phyloP scores from a whole-genome alignment of 2,888 invertebrate genomes.

The Plemyria rubiginata region DNA sequence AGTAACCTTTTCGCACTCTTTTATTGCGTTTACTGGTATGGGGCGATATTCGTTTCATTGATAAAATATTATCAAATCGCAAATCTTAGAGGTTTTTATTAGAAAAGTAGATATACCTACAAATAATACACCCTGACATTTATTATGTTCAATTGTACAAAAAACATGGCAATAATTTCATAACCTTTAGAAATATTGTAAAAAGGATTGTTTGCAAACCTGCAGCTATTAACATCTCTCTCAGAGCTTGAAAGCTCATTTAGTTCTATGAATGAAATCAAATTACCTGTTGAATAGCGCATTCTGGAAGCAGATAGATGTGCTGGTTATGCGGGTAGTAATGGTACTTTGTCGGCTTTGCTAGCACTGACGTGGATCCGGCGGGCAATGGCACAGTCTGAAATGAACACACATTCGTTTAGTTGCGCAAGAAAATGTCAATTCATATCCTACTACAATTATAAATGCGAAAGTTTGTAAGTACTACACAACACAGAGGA shows the following conservation, averaged over 20 bases:
- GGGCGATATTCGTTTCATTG: no score
- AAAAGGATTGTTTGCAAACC: neutral
- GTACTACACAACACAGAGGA: no score
- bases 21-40: neutral
- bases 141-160: no score
- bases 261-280: slow-evolving; percentile 37
- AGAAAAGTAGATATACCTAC: no score
- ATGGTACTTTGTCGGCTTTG: slow-evolving; percentile 96
- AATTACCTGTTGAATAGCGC: slow-evolving; percentile 94
- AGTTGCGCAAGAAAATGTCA: neutral
- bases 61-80: no score
- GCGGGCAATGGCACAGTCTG: slow-evolving; percentile 89
- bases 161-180: no score
- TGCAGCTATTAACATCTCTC: neutral
- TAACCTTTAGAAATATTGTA: no score
- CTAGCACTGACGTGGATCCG: slow-evolving; percentile 88
- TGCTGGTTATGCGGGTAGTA: slow-evolving; percentile 97
- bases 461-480: no score
- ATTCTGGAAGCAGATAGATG: slow-evolving; percentile 95
- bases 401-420: slow-evolving; percentile 26
- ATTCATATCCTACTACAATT: no score
- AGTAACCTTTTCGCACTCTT: neutral
- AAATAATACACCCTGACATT: no score
- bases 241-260: slow-evolving; percentile 44
- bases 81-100: no score